Evolutionary conservation across 2,888 invertebrate species (phyloP).

Genomic region (Caenorhabditis panamensis): DNA sequence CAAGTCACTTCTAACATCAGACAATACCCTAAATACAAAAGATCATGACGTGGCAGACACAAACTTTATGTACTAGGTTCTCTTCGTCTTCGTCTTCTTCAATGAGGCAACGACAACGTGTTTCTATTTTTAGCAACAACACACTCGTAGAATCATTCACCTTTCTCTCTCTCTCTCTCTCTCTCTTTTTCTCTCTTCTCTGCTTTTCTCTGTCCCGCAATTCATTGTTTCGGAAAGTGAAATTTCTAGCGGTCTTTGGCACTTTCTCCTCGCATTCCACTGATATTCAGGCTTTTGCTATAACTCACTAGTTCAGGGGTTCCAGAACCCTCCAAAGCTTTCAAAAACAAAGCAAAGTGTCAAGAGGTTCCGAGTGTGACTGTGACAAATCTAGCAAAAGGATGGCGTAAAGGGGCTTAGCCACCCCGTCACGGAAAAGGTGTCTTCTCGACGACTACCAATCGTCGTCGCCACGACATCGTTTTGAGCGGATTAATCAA

Average conservation of each 20-base stretch:
- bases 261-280: too few species aligned
- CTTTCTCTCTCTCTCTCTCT: not conserved
- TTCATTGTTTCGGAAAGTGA: not conserved
- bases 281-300: too few species aligned
- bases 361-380: too few species aligned
- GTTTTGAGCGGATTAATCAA: slow-evolving; percentile 23
- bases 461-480: not conserved
- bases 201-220: too few species aligned
- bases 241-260: not conserved
- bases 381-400: not conserved
- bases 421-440: not conserved
- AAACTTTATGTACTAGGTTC: not conserved
- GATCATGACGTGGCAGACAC: not conserved
- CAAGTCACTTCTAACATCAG: not conserved
- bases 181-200: not conserved
- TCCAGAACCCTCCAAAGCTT: too few species aligned
- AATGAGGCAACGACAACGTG: slow-evolving; percentile 1
- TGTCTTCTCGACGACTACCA: not conserved
- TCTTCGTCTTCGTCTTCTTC: not conserved
- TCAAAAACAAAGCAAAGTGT: too few species aligned
- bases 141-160: not conserved
- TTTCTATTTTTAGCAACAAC: not conserved
- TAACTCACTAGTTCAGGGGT: too few species aligned
- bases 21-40: not conserved
- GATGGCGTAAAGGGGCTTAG: not conserved